Evolutionary conservation across 2,888 invertebrate genomes (phyloP), one percentile per base, ranked within the genome.

Genomic region (Drosophila recens): DNA sequence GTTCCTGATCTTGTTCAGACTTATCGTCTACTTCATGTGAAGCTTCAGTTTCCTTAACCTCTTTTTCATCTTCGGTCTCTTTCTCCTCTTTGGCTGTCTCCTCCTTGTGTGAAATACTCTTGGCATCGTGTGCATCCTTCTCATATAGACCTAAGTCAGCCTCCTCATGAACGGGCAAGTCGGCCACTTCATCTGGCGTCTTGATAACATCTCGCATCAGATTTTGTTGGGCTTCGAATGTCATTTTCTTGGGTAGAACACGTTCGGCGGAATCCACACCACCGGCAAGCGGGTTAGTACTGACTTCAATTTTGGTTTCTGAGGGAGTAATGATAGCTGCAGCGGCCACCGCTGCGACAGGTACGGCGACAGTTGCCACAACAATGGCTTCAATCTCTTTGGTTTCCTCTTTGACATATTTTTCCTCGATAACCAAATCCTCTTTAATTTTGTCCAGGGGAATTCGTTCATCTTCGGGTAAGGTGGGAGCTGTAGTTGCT

Each of bases 151-250:
- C 94, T 57, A 96, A 95, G 89, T 97, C 97, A 5, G 96, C 97
- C 93, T 97, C 97, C 92, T 98, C 97, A 75, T 98, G 97, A 42
- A 97, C 95, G 4, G 98, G 98, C 67, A 98, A 93, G 91, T 98
- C 98, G 11, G 97, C 98, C 0, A 98, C 98, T 94, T 98, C 98
- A 92, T 98, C 98, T 0, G 98, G 98, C 3, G 98, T 98, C 92
- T 97, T 97, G 0, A 97, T 97, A 57, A 97, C 95, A 90, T 97
- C 97, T 82, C 97, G 94, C 72, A 96, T 94, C 54, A 95, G 94
- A 27, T 94, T 94, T 72, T 95, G 95, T 77, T 94, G 94, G 1
- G 93, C 85, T 78, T 95, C 95, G 67, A 95, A 93, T 46, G 94
- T 93, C 75, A 94, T 92, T 83, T 92, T 92, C 57, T 90, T 89